Percentiles rank a stretch among this genome's conserved stretches.
phyloP scores from a whole-genome alignment of 1,140 invertebrate genomes.

The Dendrolimus kikuchii region DNA sequence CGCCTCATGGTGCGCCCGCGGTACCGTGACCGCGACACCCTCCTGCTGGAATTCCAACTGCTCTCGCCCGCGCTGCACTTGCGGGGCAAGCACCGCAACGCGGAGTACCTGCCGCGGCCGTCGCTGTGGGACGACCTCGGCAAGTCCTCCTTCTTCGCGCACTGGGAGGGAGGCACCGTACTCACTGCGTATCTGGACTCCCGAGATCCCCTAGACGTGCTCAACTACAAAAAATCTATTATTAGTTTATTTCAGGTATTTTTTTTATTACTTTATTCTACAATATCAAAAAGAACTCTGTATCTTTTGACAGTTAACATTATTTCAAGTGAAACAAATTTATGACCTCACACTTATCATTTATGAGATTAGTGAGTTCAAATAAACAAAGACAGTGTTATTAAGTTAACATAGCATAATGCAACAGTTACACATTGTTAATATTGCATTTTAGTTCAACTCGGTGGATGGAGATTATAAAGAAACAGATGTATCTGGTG shows the following conservation, averaged over 20 bases:
- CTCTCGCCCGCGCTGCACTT: conserved; percentile 27
- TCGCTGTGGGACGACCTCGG: conserved; percentile 34
- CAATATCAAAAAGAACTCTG: background rate
- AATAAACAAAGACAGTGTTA: too few relatives aligned
- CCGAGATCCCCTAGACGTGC: conserved; percentile 29
- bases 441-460: conserved; percentile 29
- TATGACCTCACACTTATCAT: background rate
- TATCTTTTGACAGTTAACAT: background rate
- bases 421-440: background rate
- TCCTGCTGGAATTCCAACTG: conserved; percentile 35
- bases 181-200: conserved; percentile 28
- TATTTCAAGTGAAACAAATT: too few relatives aligned
- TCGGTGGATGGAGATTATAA: conserved; percentile 33
- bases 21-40: conserved; percentile 15
- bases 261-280: conserved; percentile 3
- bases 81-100: conserved; percentile 29
- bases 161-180: conserved; percentile 35
- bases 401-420: too few relatives aligned
- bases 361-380: background rate
- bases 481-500: conserved; percentile 46
- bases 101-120: conserved; percentile 28
- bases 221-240: conserved; percentile 45
- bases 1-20: conserved; percentile 18
- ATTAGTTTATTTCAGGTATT: conserved; percentile 55
- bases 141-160: conserved; percentile 33